Evolutionary conservation across 2,113 vertebrate species (phyloP).

Genomic region (Mesoclemmys tuberculata): DNA sequence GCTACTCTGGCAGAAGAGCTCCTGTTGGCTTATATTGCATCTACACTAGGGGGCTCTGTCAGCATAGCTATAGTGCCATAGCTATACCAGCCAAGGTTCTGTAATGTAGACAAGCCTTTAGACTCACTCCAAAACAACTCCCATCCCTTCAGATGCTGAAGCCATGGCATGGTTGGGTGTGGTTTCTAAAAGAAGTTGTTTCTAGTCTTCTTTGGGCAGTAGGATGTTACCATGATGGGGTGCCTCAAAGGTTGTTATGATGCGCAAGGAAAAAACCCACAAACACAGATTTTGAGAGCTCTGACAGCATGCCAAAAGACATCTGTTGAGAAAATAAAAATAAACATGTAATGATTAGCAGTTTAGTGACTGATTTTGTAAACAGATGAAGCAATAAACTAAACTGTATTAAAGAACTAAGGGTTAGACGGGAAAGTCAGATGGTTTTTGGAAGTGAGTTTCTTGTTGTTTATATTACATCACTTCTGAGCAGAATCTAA

Average conservation of each 20-base stretch:
- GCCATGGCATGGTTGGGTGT: not conserved
- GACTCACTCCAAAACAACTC: not conserved
- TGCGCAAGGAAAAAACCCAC: not conserved
- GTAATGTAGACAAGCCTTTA: not conserved
- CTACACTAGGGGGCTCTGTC: not conserved
- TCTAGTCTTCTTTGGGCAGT: not conserved
- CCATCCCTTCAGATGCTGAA: not conserved
- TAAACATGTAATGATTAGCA: not conserved
- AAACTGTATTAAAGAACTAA: not conserved
- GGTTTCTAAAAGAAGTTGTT: not conserved
- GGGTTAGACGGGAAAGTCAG: not conserved
- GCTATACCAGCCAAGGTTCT: not conserved
- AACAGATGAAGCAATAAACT: conserved; percentile 20
- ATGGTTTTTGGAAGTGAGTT: not conserved
- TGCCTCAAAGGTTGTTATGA: not conserved
- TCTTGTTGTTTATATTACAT: not conserved
- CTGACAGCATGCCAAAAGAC: not conserved
- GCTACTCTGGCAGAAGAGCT: not conserved
- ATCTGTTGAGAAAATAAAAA: not conserved
- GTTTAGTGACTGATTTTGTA: not conserved
- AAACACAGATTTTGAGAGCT: not conserved
- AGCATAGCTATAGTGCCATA: not conserved
- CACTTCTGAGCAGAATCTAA: conserved; percentile 8
- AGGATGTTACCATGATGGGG: not conserved
- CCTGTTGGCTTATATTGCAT: not conserved